Evolutionary conservation across 2,888 invertebrate genomes (phyloP).

Genomic region (Tinea pellionella): DNA sequence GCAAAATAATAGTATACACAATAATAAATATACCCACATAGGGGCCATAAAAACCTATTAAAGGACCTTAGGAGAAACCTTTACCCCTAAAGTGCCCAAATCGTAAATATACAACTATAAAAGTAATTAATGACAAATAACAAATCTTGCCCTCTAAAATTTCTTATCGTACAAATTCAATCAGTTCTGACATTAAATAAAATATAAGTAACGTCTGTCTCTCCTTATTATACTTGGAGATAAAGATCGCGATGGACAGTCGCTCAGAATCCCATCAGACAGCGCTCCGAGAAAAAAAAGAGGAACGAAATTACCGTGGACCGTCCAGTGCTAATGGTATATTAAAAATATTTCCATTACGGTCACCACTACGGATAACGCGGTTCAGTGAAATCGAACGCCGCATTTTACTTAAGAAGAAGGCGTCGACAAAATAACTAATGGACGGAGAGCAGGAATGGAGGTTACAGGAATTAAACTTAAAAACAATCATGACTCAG

Average conservation of each 20-base stretch:
- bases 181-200: constrained; percentile 64
- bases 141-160: constrained; percentile 46
- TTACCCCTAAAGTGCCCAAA: background rate
- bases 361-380: constrained; percentile 35
- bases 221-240: constrained; percentile 62
- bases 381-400: constrained; percentile 28
- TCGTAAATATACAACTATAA: constrained; percentile 20
- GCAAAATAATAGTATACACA: background rate
- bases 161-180: constrained; percentile 56
- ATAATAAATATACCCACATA: background rate
- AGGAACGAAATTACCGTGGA: constrained; percentile 53
- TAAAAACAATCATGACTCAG: constrained; percentile 27
- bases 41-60: background rate
- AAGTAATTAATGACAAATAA: constrained; percentile 57
- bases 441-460: constrained; percentile 6
- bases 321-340: constrained; percentile 54
- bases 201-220: constrained; percentile 67
- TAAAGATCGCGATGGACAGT: constrained; percentile 64
- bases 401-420: constrained; percentile 17
- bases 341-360: constrained; percentile 65
- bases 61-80: background rate
- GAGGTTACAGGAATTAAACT: constrained; percentile 7
- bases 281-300: constrained; percentile 50
- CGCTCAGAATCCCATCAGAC: constrained; percentile 60
- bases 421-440: constrained; percentile 25